Evolutionary conservation across 2,797 vertebrate species (phyloP).

Genomic region (Anas flavirostris): DNA sequence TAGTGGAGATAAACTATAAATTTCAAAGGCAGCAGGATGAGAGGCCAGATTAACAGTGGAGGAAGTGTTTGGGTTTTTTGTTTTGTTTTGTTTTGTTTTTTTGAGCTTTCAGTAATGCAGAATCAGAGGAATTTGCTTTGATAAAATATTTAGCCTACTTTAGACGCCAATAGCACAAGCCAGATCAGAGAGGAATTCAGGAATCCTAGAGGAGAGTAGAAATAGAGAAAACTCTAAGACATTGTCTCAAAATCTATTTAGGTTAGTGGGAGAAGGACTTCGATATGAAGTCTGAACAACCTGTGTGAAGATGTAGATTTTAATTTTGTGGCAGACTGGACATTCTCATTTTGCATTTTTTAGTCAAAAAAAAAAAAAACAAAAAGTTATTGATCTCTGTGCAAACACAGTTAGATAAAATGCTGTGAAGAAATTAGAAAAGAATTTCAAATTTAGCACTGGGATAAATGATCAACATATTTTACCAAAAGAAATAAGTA

Average conservation of each 20-base stretch:
- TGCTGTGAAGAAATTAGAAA: background rate
- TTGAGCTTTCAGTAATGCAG: background rate
- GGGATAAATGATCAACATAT: background rate
- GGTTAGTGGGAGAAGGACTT: background rate
- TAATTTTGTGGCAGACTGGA: background rate
- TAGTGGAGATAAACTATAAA: slow-evolving; percentile 3
- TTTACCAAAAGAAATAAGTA: background rate
- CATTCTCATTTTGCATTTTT: background rate
- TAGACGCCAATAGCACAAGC: background rate
- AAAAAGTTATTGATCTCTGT: background rate
- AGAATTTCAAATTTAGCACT: background rate
- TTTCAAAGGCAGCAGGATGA: slow-evolving; percentile 16
- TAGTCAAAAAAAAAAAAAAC: background rate
- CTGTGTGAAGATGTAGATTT: background rate
- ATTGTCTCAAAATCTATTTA: background rate
- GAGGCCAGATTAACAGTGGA: background rate
- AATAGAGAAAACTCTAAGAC: background rate
- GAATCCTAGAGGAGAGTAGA: background rate
- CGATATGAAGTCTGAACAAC: background rate
- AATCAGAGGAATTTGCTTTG: slow-evolving; percentile 1
- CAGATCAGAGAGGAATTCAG: background rate
- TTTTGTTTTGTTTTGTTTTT: background rate
- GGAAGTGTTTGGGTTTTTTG: background rate
- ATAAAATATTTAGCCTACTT: background rate
- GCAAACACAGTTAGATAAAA: background rate